A percentile compares a stretch with the other conserved stretches of the same genome.
Conservation (phyloP, 2,888 invertebrate genomes). For the Cryptocephalus moraei region DNA sequence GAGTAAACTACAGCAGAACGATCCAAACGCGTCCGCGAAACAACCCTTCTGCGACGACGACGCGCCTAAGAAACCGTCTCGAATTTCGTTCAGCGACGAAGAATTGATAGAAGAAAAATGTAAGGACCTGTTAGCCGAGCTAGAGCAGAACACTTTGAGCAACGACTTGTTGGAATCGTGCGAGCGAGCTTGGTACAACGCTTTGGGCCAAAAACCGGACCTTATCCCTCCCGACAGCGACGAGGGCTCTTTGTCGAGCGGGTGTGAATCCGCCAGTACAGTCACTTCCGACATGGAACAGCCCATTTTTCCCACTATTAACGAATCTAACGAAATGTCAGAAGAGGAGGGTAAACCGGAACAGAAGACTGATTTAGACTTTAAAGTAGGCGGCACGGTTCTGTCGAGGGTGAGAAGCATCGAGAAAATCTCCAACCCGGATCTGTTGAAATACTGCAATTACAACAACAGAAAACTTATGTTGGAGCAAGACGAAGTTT, state of each 20-base stretch:
- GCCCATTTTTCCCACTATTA: slow-evolving; percentile 16
- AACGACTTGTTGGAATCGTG: slow-evolving; percentile 32
- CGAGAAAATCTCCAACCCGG: slow-evolving; percentile 24
- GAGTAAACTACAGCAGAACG: slow-evolving; percentile 13
- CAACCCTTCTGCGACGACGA: slow-evolving; percentile 12
- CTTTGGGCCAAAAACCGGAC: slow-evolving; percentile 33
- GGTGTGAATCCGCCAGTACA: slow-evolving; percentile 70
- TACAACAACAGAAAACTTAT: slow-evolving; percentile 22
- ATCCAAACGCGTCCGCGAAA: slow-evolving; percentile 6
- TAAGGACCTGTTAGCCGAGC: slow-evolving; percentile 29
- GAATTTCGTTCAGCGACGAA: slow-evolving; percentile 12
- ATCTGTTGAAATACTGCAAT: slow-evolving; percentile 28
- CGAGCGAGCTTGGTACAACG: slow-evolving; percentile 26
- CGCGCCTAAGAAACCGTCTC: slow-evolving; percentile 2
- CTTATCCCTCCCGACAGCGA: slow-evolving; percentile 55
- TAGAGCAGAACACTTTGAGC: slow-evolving; percentile 28
- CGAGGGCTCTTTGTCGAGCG: slow-evolving; percentile 69
- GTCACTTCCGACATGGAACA: slow-evolving; percentile 49
- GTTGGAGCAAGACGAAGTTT: slow-evolving; percentile 33
- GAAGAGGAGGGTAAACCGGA: slow-evolving; percentile 18
- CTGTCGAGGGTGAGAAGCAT: slow-evolving; percentile 29
- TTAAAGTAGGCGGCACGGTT: slow-evolving; percentile 37
- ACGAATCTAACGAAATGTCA: slow-evolving; percentile 10
- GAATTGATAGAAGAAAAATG: slow-evolving; percentile 26
- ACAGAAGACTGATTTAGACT: slow-evolving; percentile 33